These are phyloP conservation scores for Myotis daubentonii DNA, from an alignment of 2,797 vertebrate species.

Conservation along the genomic window DNA sequence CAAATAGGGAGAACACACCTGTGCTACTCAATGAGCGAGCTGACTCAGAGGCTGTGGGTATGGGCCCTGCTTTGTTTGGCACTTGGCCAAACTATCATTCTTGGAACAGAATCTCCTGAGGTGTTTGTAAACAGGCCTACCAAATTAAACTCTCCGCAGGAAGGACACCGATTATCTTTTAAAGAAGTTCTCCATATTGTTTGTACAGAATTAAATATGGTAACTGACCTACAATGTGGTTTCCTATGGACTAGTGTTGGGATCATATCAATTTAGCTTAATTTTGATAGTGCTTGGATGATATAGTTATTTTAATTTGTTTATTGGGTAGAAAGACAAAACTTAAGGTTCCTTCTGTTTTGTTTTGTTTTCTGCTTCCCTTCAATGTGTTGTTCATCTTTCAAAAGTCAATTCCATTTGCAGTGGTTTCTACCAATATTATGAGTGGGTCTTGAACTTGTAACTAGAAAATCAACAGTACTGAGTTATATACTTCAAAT, in stretches of 20 bases:
- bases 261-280: not conserved
- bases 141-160: not conserved
- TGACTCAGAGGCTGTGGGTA: not conserved
- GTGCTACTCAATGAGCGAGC: not conserved
- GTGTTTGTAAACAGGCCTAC: not conserved
- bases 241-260: not conserved
- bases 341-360: not conserved
- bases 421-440: not conserved
- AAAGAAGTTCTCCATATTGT: not conserved
- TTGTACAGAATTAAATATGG: not conserved
- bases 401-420: not conserved
- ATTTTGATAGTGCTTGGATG: not conserved
- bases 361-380: not conserved
- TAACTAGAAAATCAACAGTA: not conserved
- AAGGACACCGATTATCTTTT: not conserved
- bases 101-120: not conserved
- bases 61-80: too few species aligned
- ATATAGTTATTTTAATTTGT: not conserved
- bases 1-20: not conserved
- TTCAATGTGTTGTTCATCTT: accelerated
- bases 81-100: not conserved
- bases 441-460: not conserved
- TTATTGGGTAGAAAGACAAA: not conserved
- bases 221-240: not conserved
- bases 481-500: not conserved